These are phyloP conservation scores for Oryzias dopingdopingensis DNA, from an alignment of 2,797 vertebrate genomes.

Conservation along the genomic window DNA sequence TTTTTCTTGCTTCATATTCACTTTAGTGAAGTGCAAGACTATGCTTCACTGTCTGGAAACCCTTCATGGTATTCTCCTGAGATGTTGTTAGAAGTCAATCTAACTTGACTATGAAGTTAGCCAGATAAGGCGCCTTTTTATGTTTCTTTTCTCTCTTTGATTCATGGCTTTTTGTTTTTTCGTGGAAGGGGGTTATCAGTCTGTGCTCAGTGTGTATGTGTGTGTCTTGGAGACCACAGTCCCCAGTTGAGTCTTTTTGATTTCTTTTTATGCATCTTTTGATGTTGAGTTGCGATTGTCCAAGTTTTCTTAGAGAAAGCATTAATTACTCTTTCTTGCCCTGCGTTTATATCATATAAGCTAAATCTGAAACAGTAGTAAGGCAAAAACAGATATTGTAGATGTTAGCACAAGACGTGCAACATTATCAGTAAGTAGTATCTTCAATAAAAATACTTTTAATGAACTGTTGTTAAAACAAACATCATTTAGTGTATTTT, in stretches of 20 bases:
- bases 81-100: constrained; percentile 72
- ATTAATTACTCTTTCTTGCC: constrained; percentile 30
- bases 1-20: constrained; percentile 65
- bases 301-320: constrained; percentile 9
- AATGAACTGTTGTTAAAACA: too few relatives aligned
- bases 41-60: constrained; percentile 50
- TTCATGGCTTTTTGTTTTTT: constrained; percentile 77
- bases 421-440: too few relatives aligned
- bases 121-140: constrained; percentile 71
- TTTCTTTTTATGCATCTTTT: constrained; percentile 19
- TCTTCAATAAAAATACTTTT: too few relatives aligned
- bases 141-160: constrained; percentile 71
- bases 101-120: constrained; percentile 78
- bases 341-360: constrained; percentile 11
- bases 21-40: constrained; percentile 42
- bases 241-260: constrained; percentile 19
- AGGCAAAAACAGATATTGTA: neutral
- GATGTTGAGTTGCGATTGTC: constrained; percentile 16
- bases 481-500: too few relatives aligned
- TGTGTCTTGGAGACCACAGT: constrained; percentile 40
- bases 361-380: neutral
- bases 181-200: constrained; percentile 69
- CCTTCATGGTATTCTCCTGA: constrained; percentile 66
- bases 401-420: too few relatives aligned
- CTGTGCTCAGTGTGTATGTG: constrained; percentile 58